Evolutionary conservation across 2,888 invertebrate genomes (phyloP).

Genomic region (Diabrotica balteata): DNA sequence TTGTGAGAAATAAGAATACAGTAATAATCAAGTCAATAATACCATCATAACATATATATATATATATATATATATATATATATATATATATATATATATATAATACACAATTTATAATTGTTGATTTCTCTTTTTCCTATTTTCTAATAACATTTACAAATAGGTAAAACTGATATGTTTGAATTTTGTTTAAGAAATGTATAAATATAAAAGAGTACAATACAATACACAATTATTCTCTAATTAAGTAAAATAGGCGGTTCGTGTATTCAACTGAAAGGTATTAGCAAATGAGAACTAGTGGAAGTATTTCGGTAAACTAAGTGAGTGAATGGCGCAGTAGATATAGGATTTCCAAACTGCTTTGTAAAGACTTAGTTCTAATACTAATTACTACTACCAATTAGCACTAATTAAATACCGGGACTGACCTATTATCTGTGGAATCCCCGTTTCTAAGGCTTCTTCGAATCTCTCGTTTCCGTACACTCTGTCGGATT

Average conservation of each 20-base stretch:
- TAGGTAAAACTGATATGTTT: too few species aligned
- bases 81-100: too few species aligned
- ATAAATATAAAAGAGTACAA: too few species aligned
- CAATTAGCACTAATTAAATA: slow-evolving; percentile 61
- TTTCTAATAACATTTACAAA: too few species aligned
- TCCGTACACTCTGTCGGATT: slow-evolving; percentile 43
- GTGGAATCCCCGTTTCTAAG: slow-evolving; percentile 52
- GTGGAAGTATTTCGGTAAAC: slow-evolving; percentile 47
- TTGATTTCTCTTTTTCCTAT: too few species aligned
- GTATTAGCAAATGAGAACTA: slow-evolving; percentile 48
- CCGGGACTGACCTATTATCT: slow-evolving; percentile 59
- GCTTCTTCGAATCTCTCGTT: slow-evolving; percentile 52
- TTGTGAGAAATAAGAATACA: too few species aligned
- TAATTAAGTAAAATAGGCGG: slow-evolving; percentile 37
- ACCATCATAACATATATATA: too few species aligned
- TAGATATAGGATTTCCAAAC: slow-evolving; percentile 57
- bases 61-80: too few species aligned
- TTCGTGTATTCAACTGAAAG: slow-evolving; percentile 37
- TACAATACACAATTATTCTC: slow-evolving; percentile 21
- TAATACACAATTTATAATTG: too few species aligned
- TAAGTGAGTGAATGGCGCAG: slow-evolving; percentile 42
- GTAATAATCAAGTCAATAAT: too few species aligned
- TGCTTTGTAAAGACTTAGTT: slow-evolving; percentile 59
- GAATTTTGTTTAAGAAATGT: too few species aligned
- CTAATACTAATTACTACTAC: slow-evolving; percentile 60